phyloP scores from a whole-genome alignment of 2,797 vertebrate genomes.

The Microcaecilia unicolor region DNA sequence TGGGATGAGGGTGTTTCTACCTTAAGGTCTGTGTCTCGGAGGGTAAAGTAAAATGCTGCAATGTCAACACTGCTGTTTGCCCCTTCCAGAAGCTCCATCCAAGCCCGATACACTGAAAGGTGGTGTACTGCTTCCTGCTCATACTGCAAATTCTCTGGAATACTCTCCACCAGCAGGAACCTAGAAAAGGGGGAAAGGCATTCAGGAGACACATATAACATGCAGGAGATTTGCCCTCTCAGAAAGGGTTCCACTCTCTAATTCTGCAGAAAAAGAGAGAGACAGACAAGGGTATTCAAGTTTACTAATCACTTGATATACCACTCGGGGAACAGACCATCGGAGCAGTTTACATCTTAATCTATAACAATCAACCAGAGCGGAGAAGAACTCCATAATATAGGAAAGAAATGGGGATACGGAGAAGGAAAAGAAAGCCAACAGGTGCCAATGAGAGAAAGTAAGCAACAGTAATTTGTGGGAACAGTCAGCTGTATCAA shows the following conservation, averaged over 20 bases:
- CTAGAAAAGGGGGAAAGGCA: conserved; percentile 19
- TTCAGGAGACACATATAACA: not conserved
- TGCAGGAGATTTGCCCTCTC: too few species aligned
- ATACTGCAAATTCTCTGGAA: conserved; percentile 48
- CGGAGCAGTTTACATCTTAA: too few species aligned
- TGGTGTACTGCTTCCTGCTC: conserved; percentile 4
- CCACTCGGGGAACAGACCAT: too few species aligned
- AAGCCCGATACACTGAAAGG: conserved; percentile 48
- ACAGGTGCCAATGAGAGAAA: too few species aligned
- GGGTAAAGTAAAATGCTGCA: conserved; percentile 62
- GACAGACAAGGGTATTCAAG: not conserved
- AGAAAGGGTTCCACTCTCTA: not conserved
- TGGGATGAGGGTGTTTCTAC: not conserved
- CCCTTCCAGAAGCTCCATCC: conserved; percentile 48
- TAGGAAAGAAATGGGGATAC: too few species aligned
- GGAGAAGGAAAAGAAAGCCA: too few species aligned
- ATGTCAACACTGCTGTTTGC: conserved; percentile 56
- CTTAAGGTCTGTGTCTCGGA: conserved; percentile 24
- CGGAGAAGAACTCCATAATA: too few species aligned
- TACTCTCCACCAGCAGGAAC: conserved; percentile 58
- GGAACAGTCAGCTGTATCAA: too few species aligned
- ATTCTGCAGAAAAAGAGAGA: not conserved
- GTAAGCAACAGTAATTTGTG: not conserved
- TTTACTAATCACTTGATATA: too few species aligned
- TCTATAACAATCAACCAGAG: too few species aligned